phyloP scores from a whole-genome alignment of 2,888 invertebrate species.

The Agonopterix arenella region DNA sequence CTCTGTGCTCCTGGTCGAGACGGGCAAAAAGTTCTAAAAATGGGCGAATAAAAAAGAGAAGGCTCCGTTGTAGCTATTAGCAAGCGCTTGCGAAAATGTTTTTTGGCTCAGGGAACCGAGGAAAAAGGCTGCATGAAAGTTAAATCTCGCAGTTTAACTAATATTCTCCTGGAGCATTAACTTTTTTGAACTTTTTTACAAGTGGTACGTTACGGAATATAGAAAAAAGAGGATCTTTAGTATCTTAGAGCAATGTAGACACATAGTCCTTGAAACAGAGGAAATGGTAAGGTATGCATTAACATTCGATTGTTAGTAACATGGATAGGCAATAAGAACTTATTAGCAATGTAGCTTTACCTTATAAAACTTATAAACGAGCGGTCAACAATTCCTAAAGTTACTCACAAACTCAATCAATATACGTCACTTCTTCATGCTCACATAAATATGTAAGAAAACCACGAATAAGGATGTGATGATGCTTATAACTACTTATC shows the following conservation, averaged over 20 bases:
- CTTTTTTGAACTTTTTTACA: constrained; percentile 8
- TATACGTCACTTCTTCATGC: constrained; percentile 18
- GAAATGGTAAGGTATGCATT: too few relatives aligned
- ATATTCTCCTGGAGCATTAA: constrained; percentile 6
- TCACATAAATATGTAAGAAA: constrained; percentile 19
- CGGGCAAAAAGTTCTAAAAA: constrained; percentile 50
- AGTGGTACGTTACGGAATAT: background rate
- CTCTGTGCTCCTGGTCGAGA: constrained; percentile 40
- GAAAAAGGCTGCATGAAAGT: constrained; percentile 25
- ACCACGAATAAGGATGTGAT: constrained; percentile 39
- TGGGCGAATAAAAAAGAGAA: constrained; percentile 35
- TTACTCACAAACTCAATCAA: constrained; percentile 13
- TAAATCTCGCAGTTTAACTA: constrained; percentile 23
- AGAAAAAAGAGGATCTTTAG: too few relatives aligned
- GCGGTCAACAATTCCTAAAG: background rate
- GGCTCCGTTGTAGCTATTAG: constrained; percentile 37
- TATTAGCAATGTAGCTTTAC: background rate
- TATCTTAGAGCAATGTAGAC: too few relatives aligned
- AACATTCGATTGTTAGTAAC: too few relatives aligned
- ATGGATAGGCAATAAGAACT: background rate
- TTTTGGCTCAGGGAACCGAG: constrained; percentile 32
- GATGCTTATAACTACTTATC: constrained; percentile 31
- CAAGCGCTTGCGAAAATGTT: constrained; percentile 34
- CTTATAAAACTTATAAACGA: constrained; percentile 1
- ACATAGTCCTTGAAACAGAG: too few relatives aligned